Base-by-base conservation (phyloP, 2,797 vertebrate genomes). In the Phalanger gymnotis region DNA sequence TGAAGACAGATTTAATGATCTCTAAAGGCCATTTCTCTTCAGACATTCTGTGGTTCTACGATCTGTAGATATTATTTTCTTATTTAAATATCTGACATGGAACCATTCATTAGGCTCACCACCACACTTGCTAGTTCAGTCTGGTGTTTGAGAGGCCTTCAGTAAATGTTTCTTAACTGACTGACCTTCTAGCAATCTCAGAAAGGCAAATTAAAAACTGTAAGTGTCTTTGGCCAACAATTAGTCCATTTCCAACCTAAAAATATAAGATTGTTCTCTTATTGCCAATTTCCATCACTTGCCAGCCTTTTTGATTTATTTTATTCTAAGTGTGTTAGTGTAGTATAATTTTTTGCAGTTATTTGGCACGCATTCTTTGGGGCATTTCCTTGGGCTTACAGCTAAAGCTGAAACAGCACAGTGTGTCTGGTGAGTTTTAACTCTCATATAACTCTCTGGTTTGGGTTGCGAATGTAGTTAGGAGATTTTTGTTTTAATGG, bases 41-140 rank as follows among this genome's bases (percentile, higher is more conserved):
- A 58, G 30, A 58, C 56, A 66, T 66, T 66, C 61, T 93, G 40
- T 40, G 51, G 28, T 81, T 90, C 27, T 93, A 54, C 16, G 30
- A 47, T 81, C 31, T 52, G 73, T 54, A 81, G 40, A 81, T 30
- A 58, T 0, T 81, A 91, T 91, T 93, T 55, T 73, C 25, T 93
- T 91, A 56, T 93, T 93, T 93, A 90, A 54, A 31, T 91, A 57
- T 81, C 81, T 54, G 34, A 22, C 55, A 34, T 95, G 61, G 61
- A 61, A 93, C 47, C 28, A 30, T 30, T 58, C 28, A 58, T 58
- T 58, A 53, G 47, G 54, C 25, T 51, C 81, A 13, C 53, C 34
- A 53, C 47, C 40, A 47, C 13, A 19, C 28, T 16, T 81, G 56
- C 52, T 56, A 66, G 13, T n/a, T 66, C 61, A n/a, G 13, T 66